Evolutionary conservation across 2,797 vertebrate genomes (phyloP), one percentile per base, ranked within the genome.

Genomic region (Tadarida brasiliensis): DNA sequence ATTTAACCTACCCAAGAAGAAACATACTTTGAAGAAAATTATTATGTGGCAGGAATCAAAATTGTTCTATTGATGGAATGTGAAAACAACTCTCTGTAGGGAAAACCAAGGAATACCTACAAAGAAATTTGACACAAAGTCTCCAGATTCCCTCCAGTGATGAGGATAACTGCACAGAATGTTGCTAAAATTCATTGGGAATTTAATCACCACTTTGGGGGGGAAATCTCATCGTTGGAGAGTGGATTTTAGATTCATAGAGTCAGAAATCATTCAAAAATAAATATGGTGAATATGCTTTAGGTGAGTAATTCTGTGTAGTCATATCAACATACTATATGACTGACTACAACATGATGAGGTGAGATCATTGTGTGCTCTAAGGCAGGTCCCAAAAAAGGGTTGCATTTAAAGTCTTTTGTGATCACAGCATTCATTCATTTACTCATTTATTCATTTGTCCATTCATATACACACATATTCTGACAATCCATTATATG

Each of bases 1-100:
- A 90, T 91, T 92, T 71, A 81, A 92, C 22, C 54, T 84, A 94
- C 57, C 89, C 61, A 71, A 91, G 78, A 76, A 91, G 51, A 88
- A 93, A 95, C 24, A 65, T 87, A 89, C 49, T 90, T 96, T 65
- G 88, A 96, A 90, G 84, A 67, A 77, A 95, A 94, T 68, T 63
- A 47, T 90, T 84, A 84, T 68, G 49, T 84, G 80, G 47, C 71
- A 87, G 67, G 82, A 95, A 95, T 33, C 67, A 56, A 87, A 87
- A 73, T 9, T 9, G 28, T 94, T 85, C 84, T 90, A 89, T 93
- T 95, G 87, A 76, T 49, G 30, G 74, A 59, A 81, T 93, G 56
- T 73, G 63, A 96, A 95, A 90, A 59, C 33, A 78, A 63, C 78
- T 80, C 70, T 95, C 93, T 88, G 54, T 93, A 70, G 73, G 71